A percentile compares a stretch with the other conserved stretches of the same genome.
Conservation (phyloP, 2,888 invertebrate genomes). For the Tetanocera ferruginea region DNA sequence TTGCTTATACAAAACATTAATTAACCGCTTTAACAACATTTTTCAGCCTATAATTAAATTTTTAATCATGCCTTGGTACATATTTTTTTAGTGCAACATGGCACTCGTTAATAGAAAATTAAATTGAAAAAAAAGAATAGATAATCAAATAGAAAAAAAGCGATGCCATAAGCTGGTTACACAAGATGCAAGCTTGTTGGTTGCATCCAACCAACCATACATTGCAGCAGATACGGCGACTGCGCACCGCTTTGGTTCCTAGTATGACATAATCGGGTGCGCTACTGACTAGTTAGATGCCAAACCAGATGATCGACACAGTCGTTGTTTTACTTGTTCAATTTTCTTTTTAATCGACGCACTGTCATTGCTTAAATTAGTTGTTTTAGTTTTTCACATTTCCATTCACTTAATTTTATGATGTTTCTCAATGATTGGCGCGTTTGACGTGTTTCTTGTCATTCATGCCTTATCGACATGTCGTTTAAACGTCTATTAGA, state of each 20-base stretch:
- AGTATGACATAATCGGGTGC: conserved; percentile 26
- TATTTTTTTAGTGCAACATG: neutral
- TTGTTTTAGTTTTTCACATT: conserved; percentile 3
- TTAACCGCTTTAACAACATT: too few species aligned
- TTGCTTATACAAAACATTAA: neutral
- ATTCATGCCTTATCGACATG: conserved; percentile 11
- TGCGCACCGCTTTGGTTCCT: conserved; percentile 27
- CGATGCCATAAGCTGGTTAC: neutral
- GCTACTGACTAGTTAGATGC: neutral
- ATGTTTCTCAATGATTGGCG: neutral
- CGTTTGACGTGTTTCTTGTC: neutral
- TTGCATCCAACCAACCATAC: neutral
- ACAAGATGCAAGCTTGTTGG: neutral
- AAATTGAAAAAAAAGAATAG: neutral
- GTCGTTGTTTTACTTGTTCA: neutral
- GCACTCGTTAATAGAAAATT: neutral
- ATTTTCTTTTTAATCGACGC: conserved; percentile 21
- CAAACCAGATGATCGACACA: conserved; percentile 4
- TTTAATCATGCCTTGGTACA: neutral
- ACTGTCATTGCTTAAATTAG: conserved; percentile 23
- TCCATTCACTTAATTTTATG: neutral
- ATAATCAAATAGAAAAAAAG: neutral
- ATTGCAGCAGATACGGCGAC: conserved; percentile 3
- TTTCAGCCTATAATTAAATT: conserved; percentile 11
- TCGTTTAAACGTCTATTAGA: neutral